These are phyloP conservation scores for Argyra leucocephala DNA, from an alignment of 2,888 invertebrate species.

Conservation along the genomic window DNA sequence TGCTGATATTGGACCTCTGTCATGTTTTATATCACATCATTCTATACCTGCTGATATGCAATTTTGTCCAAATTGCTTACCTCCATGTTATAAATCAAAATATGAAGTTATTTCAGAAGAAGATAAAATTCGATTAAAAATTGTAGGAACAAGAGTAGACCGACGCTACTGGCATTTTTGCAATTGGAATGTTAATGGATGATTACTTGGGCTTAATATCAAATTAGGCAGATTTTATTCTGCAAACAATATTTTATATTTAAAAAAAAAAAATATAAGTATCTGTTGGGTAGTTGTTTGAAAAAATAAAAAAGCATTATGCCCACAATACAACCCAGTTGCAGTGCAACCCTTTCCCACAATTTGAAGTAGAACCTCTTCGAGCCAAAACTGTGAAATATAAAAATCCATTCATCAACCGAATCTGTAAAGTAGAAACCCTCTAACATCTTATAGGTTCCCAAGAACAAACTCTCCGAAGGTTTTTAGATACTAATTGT, in stretches of 20 bases:
- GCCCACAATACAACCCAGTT: too few species aligned
- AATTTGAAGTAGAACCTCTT: too few species aligned
- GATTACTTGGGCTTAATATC: conserved; percentile 81
- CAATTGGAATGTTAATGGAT: conserved; percentile 98
- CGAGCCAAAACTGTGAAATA: too few species aligned
- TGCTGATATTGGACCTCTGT: conserved; percentile 96
- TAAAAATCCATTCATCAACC: too few species aligned
- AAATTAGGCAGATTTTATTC: conserved; percentile 30
- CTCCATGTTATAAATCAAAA: conserved; percentile 96
- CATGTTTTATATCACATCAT: conserved; percentile 96
- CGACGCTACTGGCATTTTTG: conserved; percentile 98
- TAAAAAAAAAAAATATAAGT: too few species aligned
- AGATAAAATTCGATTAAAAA: conserved; percentile 94
- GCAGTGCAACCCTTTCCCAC: too few species aligned
- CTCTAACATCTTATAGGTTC: too few species aligned
- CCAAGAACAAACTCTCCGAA: too few species aligned
- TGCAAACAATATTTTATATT: not conserved
- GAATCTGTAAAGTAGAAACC: too few species aligned
- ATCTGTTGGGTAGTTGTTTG: too few species aligned
- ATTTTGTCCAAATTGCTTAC: conserved; percentile 95
- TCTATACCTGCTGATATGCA: conserved; percentile 99
- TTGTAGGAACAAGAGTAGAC: conserved; percentile 96
- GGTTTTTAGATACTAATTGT: too few species aligned
- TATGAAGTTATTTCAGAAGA: conserved; percentile 97
- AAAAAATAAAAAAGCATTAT: too few species aligned